Evolutionary conservation across 2,888 invertebrate genomes (phyloP).

Genomic region (Pristionchus japonicus): DNA sequence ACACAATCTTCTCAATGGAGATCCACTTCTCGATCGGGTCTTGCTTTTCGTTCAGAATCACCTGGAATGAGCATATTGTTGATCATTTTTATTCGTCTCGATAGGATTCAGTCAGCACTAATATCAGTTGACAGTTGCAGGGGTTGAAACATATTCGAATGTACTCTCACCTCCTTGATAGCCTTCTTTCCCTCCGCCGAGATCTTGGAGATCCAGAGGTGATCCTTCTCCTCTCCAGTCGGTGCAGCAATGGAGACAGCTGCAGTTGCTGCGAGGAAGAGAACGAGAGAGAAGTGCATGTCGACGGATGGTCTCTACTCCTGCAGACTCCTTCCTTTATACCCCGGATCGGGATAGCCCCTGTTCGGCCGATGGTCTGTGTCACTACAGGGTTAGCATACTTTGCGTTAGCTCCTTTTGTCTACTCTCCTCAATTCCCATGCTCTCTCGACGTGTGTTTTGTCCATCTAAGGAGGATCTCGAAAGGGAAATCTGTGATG

Average conservation of each 20-base stretch:
- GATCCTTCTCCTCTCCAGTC: conserved; percentile 20
- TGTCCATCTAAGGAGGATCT: background rate
- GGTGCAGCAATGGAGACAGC: background rate
- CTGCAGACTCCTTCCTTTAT: background rate
- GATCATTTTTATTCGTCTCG: background rate
- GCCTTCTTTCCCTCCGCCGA: conserved; percentile 26
- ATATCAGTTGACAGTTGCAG: too few species aligned
- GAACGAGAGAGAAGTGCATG: conserved; percentile 14
- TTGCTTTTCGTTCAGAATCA: background rate
- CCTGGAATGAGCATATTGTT: background rate
- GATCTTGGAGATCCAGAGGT: conserved; percentile 2
- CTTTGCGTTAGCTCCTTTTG: background rate
- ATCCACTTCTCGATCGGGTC: background rate
- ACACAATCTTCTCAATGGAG: background rate
- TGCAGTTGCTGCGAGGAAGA: conserved; percentile 1
- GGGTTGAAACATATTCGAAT: too few species aligned
- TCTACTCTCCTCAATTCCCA: background rate
- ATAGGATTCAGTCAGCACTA: too few species aligned
- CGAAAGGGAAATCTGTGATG: background rate
- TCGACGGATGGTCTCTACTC: background rate
- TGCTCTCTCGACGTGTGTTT: background rate
- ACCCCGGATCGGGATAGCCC: background rate
- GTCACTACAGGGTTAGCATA: background rate
- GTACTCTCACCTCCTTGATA: conserved; percentile 7
- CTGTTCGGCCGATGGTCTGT: background rate